Conservation (phyloP, 2,113 vertebrate genomes). For the western clawed frog (Xenopus tropicalis) region DNA sequence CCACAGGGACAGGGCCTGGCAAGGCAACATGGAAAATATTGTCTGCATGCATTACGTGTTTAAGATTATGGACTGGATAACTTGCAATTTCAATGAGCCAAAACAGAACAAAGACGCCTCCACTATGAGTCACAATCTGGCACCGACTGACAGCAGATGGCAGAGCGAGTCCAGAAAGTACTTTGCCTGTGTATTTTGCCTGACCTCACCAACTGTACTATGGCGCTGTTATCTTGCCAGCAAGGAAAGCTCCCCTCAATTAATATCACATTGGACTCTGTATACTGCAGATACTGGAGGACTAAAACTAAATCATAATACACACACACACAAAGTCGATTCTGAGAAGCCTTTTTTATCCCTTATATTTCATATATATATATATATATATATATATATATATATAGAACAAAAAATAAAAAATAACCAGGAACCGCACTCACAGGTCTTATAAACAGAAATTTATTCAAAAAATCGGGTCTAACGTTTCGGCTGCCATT, state of each 20-base stretch:
- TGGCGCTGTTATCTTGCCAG: not conserved
- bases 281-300: too few relatives aligned
- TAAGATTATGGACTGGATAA: conserved; percentile 7
- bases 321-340: too few relatives aligned
- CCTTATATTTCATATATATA: too few relatives aligned
- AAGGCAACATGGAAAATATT: conserved; percentile 13
- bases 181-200: not conserved
- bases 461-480: too few relatives aligned
- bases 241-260: not conserved
- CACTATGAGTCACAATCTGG: not conserved
- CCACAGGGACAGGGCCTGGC: not conserved
- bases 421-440: too few relatives aligned
- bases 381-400: too few relatives aligned
- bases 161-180: conserved; percentile 13
- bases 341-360: too few relatives aligned
- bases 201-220: not conserved
- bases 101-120: conserved; percentile 7
- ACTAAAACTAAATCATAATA: too few relatives aligned
- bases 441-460: too few relatives aligned
- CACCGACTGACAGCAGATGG: not conserved
- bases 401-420: too few relatives aligned
- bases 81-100: not conserved
- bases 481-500: too few relatives aligned
- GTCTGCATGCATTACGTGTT: not conserved
- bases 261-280: not conserved